A percentile compares a stretch with the other conserved stretches of the same genome.
phyloP scores from a whole-genome alignment of 1,140 invertebrate genomes.

The Aricia agestis region DNA sequence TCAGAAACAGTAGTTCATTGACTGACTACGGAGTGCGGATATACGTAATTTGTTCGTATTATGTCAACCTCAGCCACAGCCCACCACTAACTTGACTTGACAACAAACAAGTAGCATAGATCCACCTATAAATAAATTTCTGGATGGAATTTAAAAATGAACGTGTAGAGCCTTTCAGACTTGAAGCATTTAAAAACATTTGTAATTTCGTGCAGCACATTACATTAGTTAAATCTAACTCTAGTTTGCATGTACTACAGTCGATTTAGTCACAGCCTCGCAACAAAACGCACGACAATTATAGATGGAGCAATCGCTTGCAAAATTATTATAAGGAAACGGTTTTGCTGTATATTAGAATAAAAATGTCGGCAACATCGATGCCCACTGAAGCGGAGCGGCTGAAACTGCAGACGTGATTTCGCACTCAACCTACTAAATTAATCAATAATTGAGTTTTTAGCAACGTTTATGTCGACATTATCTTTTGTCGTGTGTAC shows the following conservation, averaged over 20 bases:
- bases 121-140: too few species aligned
- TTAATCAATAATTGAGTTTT: slow-evolving; percentile 16
- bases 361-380: slow-evolving; percentile 35
- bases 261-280: not conserved
- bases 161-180: too few species aligned
- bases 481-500: not conserved
- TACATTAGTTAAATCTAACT: not conserved
- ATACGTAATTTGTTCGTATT: too few species aligned
- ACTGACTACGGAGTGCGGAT: too few species aligned
- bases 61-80: too few species aligned
- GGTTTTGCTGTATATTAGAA: slow-evolving; percentile 6
- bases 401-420: slow-evolving; percentile 39
- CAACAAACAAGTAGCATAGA: too few species aligned
- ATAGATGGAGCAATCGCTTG: not conserved
- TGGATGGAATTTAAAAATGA: too few species aligned
- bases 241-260: not conserved
- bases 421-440: slow-evolving; percentile 42
- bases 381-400: slow-evolving; percentile 50
- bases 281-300: not conserved
- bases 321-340: slow-evolving; percentile 13
- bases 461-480: not conserved
- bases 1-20: too few species aligned
- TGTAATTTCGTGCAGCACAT: too few species aligned
- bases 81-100: too few species aligned
- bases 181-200: too few species aligned